A percentile compares a stretch with the other conserved stretches of the same genome.
These are phyloP conservation scores for Macroglossus sobrinus DNA, from an alignment of 2,113 vertebrate genomes.

Conservation along the genomic window DNA sequence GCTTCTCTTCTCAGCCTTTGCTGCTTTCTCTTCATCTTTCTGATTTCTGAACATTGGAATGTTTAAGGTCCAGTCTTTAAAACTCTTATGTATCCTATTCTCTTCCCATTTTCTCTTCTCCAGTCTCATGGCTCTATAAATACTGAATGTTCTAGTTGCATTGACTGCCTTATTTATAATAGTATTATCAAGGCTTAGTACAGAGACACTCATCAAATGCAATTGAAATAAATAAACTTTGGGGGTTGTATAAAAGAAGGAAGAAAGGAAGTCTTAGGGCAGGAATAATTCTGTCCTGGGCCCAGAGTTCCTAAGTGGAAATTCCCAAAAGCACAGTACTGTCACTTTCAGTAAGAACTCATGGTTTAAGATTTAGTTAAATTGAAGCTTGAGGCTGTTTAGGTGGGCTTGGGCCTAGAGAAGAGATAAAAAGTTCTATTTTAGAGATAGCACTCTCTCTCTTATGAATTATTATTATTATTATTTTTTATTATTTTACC, in stretches of 20 bases:
- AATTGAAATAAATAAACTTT: neutral
- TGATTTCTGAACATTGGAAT: neutral
- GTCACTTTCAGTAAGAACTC: neutral
- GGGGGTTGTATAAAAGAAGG: neutral
- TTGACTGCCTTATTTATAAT: neutral
- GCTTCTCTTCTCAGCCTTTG: neutral
- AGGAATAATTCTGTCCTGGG: neutral
- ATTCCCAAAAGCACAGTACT: neutral
- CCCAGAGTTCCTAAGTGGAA: neutral
- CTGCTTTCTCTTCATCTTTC: neutral
- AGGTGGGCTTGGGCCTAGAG: neutral
- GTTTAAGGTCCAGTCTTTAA: neutral
- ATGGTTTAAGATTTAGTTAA: neutral
- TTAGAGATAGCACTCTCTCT: neutral
- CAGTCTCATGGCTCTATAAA: neutral
- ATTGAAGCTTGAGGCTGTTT: neutral
- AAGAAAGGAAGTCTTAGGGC: neutral
- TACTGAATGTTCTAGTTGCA: neutral
- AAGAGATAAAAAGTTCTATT: neutral
- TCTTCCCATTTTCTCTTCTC: neutral
- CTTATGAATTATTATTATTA: neutral
- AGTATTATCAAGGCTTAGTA: neutral
- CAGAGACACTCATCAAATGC: neutral
- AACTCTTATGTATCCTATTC: neutral
- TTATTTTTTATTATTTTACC: neutral